Conservation (phyloP, 2,113 vertebrate genomes). For the Charina bottae region DNA sequence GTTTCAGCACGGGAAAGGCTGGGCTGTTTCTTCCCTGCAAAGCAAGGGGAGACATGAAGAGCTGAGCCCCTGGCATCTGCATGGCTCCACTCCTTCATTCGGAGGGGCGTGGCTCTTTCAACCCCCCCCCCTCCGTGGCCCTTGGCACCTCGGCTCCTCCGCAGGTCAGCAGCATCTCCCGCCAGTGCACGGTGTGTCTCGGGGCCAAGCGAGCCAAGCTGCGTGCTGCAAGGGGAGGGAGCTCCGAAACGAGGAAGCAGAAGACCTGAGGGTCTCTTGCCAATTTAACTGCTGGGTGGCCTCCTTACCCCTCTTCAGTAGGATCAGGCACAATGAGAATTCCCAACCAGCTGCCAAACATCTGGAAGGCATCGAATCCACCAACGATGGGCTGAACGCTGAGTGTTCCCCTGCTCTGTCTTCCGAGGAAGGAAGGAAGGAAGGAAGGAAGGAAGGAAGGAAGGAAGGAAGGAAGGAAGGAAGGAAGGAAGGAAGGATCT, state of each 20-base stretch:
- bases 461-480: not conserved
- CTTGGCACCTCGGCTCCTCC: not conserved
- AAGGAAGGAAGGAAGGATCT: not conserved
- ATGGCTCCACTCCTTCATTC: not conserved
- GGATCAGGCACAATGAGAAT: not conserved
- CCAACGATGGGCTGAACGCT: not conserved
- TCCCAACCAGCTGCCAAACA: too few relatives aligned
- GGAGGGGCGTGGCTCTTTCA: not conserved
- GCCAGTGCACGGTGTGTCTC: too few relatives aligned
- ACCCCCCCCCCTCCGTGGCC: too few relatives aligned
- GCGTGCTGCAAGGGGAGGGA: not conserved
- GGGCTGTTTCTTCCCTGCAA: not conserved
- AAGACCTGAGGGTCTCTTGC: not conserved
- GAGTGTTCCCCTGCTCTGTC: not conserved
- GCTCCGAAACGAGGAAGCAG: not conserved
- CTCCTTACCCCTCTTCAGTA: not conserved
- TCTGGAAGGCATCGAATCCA: too few relatives aligned
- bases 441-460: too few relatives aligned
- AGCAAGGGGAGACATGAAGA: not conserved
- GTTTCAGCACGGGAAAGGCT: not conserved
- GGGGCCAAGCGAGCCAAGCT: not conserved
- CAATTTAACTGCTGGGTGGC: not conserved
- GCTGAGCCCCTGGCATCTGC: not conserved
- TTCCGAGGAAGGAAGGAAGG: not conserved
- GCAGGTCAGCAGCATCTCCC: not conserved